phyloP scores from a whole-genome alignment of 2,797 vertebrate species.

The Toxotes lorentzi region DNA sequence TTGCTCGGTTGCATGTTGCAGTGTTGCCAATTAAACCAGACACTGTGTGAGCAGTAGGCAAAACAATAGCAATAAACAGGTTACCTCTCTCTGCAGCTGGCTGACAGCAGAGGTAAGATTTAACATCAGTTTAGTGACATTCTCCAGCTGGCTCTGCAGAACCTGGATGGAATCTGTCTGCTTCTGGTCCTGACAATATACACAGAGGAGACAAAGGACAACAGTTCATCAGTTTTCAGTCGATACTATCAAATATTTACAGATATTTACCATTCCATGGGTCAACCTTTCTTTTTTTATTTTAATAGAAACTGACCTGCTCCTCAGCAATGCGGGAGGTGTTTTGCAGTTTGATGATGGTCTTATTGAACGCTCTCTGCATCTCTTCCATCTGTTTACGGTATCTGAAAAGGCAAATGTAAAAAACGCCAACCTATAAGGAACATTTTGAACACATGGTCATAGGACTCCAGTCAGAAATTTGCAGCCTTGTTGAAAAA shows the following conservation, averaged over 20 bases:
- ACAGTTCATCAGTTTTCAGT: not conserved
- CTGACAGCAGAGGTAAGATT: constrained; percentile 90
- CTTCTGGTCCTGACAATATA: constrained; percentile 89
- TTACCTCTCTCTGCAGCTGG: constrained; percentile 93
- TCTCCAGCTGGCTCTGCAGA: constrained; percentile 93
- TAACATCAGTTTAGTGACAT: constrained; percentile 92
- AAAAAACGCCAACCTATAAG: constrained; percentile 1
- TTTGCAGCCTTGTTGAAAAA: not conserved
- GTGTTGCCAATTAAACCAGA: not conserved
- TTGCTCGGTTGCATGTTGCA: not conserved
- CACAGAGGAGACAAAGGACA: not conserved
- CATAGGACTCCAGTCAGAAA: not conserved
- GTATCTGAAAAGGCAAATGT: constrained; percentile 84
- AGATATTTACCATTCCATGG: not conserved
- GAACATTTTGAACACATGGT: not conserved
- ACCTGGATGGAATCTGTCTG: constrained; percentile 97
- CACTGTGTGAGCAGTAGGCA: not conserved
- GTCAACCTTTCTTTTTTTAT: not conserved
- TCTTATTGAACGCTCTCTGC: constrained; percentile 99
- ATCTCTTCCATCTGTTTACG: constrained; percentile 99
- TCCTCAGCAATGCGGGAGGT: constrained; percentile 97
- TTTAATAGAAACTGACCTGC: constrained; percentile 85
- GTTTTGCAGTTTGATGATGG: constrained; percentile 98
- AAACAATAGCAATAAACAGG: not conserved
- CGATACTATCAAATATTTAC: rapidly evolving